Evolutionary conservation across 2,888 invertebrate species (phyloP).

Genomic region (Apoda limacodes): DNA sequence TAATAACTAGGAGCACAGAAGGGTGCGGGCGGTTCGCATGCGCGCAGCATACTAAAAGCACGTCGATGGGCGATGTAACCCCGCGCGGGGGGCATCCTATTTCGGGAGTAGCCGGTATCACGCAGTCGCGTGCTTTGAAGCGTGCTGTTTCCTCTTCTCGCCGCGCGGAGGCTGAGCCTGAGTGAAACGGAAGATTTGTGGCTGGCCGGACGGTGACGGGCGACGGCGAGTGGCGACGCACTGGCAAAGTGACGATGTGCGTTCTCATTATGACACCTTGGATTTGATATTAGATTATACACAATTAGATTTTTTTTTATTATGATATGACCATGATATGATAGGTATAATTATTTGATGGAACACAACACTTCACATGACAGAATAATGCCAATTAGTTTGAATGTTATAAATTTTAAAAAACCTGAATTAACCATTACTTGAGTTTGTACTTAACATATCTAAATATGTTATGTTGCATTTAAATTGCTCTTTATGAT

Average conservation of each 20-base stretch:
- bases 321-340: too few species aligned
- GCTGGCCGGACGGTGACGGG: conserved; percentile 34
- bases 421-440: too few species aligned
- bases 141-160: conserved; percentile 66
- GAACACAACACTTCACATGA: too few species aligned
- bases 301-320: too few species aligned
- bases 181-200: conserved; percentile 70
- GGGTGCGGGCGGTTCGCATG: conserved; percentile 69
- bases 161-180: conserved; percentile 59
- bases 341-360: too few species aligned
- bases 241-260: conserved; percentile 13
- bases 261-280: too few species aligned
- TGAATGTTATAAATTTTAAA: too few species aligned
- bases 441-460: too few species aligned
- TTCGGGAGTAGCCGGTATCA: conserved; percentile 66
- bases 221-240: conserved; percentile 3
- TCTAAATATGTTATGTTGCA: too few species aligned
- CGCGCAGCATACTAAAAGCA: conserved; percentile 71
- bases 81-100: conserved; percentile 60
- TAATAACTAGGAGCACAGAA: conserved; percentile 54
- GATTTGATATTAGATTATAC: too few species aligned
- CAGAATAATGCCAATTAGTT: too few species aligned
- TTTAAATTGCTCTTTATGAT: too few species aligned
- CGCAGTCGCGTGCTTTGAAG: conserved; percentile 68
- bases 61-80: conserved; percentile 58